Conservation (phyloP, 2,888 invertebrate genomes). For the Euplagia quadripunctaria region DNA sequence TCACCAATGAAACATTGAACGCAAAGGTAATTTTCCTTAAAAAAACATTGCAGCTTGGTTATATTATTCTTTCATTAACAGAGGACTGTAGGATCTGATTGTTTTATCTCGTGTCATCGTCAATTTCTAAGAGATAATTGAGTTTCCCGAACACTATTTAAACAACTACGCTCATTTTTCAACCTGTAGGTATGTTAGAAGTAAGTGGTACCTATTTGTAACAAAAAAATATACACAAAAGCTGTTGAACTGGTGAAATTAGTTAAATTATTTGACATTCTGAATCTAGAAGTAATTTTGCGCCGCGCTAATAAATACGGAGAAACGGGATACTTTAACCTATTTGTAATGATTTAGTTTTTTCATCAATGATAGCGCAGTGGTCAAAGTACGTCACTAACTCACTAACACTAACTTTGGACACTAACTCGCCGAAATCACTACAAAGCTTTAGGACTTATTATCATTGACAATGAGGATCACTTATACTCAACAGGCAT, state of each 20-base stretch:
- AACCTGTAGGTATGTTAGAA: background rate
- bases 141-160: background rate
- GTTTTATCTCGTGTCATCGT: background rate
- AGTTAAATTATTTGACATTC: no score
- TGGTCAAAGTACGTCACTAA: background rate
- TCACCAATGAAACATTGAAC: background rate
- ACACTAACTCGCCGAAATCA: background rate
- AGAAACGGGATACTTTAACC: background rate
- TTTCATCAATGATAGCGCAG: background rate
- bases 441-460: background rate
- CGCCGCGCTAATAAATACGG: no score
- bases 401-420: background rate
- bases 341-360: background rate
- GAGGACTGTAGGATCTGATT: constrained; percentile 4
- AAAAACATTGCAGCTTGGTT: constrained; percentile 16
- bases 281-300: no score
- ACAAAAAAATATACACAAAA: no score
- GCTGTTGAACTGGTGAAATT: no score
- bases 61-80: constrained; percentile 21
- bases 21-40: constrained; percentile 9
- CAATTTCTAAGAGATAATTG: constrained; percentile 5
- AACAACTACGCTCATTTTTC: background rate
- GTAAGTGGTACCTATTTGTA: no score
- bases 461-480: background rate
- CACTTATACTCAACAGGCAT: background rate